Base-by-base conservation (phyloP, 2,888 invertebrate species). In the Eilema sororculum region DNA sequence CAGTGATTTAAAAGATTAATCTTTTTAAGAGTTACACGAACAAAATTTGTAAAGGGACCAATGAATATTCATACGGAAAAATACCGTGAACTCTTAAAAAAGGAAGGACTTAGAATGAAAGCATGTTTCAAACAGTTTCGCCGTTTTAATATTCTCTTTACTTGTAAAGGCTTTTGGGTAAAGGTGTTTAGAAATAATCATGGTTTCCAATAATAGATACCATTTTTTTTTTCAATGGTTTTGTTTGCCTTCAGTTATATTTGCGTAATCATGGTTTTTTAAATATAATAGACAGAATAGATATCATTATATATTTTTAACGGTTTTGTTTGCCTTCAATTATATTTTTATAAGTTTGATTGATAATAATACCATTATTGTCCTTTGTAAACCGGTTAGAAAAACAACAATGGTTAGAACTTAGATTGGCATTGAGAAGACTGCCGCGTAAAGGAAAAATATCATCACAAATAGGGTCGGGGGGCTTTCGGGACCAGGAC, bases 21-120 rank as follows among this genome's bases (percentile, higher is more conserved):
- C 52, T 52, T 63, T 64, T 3, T 30, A 56, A 61, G 30, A 37
- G 60, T 61, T 61, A 61, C 37, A 28, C 37, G 59, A 67, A 67
- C 20, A 52, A 22, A 64, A 67, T 65, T 57, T 41, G 30, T 22
- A 58, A 67, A 69, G 22, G 61, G 61, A 56, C 25, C 41, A 65
- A 64, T 73, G 67, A 56, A 69, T 70, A 68, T 73, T 70, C 59
- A 73, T 75, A 63, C n/a, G 12, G 33, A 22, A 64, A 78, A 71
- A 68, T 68, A 75, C 33, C 62, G 46, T 57, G 67, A 75, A 72
- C 46, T 64, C 13, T 60, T 62, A 37, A 64, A 67, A 69, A n/a
- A n/a, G n/a, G n/a, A n/a, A 71, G 60, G 41, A 73, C 60, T 67
- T 57, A 20, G 22, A 62, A 66, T 56, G 41, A 22, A 68, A 78